Evolutionary conservation across 2,888 invertebrate genomes (phyloP).

Genomic region (Globia sparganii): DNA sequence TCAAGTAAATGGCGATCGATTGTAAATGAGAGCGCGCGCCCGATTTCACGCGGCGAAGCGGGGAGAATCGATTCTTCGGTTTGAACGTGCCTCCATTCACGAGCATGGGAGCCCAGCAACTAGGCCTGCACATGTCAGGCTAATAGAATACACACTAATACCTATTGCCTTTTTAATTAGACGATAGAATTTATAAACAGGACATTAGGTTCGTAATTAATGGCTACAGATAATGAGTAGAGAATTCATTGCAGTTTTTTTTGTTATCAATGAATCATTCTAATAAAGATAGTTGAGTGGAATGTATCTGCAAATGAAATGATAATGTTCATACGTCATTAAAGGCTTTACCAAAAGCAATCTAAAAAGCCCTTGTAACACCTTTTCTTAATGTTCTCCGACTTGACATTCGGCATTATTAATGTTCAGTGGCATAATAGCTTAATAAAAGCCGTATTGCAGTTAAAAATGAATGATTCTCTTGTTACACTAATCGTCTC

Average conservation of each 20-base stretch:
- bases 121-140: constrained; percentile 56
- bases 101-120: constrained; percentile 71
- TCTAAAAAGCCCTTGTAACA: constrained; percentile 9
- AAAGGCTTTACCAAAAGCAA: constrained; percentile 7
- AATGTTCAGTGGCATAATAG: constrained; percentile 72
- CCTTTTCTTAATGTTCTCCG: constrained; percentile 20
- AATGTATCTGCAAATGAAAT: constrained; percentile 19
- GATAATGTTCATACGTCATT: neutral
- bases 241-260: constrained; percentile 47
- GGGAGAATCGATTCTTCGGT: constrained; percentile 84
- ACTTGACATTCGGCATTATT: constrained; percentile 57
- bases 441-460: constrained; percentile 76
- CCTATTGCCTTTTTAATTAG: constrained; percentile 52
- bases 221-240: constrained; percentile 14
- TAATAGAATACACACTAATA: constrained; percentile 54
- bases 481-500: constrained; percentile 86
- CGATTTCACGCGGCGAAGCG: constrained; percentile 88
- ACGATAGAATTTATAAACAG: constrained; percentile 33
- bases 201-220: constrained; percentile 42
- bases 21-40: constrained; percentile 81
- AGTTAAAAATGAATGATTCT: constrained; percentile 79
- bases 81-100: constrained; percentile 78
- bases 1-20: constrained; percentile 81
- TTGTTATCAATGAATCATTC: constrained; percentile 31
- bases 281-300: constrained; percentile 19